Percentiles rank a stretch among this genome's conserved stretches.
Conservation (phyloP, 1,140 invertebrate species). For the Antheraea pernyi region DNA sequence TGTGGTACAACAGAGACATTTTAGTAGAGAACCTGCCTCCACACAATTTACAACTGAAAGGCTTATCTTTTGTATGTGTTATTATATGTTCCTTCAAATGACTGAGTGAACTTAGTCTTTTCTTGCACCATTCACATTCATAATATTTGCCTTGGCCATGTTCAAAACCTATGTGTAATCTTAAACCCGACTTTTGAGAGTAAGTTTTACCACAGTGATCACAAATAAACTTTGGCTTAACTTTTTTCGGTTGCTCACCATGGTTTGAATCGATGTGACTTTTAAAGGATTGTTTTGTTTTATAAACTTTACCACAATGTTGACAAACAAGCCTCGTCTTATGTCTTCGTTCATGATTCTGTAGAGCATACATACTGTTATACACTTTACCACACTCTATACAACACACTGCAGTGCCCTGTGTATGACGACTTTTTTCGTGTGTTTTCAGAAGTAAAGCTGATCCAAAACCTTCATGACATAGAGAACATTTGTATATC, state of each 20-base stretch:
- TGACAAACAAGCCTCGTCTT: constrained; percentile 47
- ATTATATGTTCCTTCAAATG: constrained; percentile 66
- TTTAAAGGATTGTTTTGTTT: constrained; percentile 54
- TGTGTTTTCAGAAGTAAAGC: constrained; percentile 44
- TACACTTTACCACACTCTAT: constrained; percentile 62
- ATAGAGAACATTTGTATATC: constrained; percentile 47
- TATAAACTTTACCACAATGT: constrained; percentile 61
- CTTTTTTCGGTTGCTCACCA: constrained; percentile 46
- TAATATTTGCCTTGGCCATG: constrained; percentile 60
- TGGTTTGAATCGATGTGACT: constrained; percentile 61
- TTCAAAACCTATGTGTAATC: constrained; percentile 66
- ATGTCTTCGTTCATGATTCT: constrained; percentile 59
- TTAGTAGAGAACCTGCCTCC: constrained; percentile 65
- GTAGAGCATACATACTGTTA: constrained; percentile 52
- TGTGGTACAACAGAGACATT: constrained; percentile 67
- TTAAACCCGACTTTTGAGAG: constrained; percentile 57
- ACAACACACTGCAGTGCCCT: constrained; percentile 42
- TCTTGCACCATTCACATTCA: constrained; percentile 64
- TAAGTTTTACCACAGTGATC: constrained; percentile 68
- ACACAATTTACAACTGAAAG: constrained; percentile 63
- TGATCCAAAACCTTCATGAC: constrained; percentile 54
- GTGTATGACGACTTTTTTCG: constrained; percentile 43
- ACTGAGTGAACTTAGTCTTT: constrained; percentile 61
- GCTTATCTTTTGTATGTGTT: constrained; percentile 72
- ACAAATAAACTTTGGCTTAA: constrained; percentile 53